A percentile compares a stretch with the other conserved stretches of the same genome.
phyloP scores from a whole-genome alignment of 2,113 vertebrate species.

The Pao palembangensis region DNA sequence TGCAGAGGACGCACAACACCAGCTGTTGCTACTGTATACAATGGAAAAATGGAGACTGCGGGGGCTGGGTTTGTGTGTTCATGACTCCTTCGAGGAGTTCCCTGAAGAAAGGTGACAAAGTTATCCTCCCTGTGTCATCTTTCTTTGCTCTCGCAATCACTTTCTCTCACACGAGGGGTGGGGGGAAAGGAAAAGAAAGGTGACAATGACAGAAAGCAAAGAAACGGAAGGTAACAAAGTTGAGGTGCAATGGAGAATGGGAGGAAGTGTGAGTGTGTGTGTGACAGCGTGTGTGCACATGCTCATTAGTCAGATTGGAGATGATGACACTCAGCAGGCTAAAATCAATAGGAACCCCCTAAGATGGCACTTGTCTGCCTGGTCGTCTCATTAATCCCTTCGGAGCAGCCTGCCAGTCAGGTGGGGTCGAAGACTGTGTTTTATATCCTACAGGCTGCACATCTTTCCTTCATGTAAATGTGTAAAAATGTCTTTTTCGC shows the following conservation, averaged over 20 bases:
- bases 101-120: constrained; percentile 1
- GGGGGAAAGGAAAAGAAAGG: background rate
- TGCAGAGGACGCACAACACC: constrained; percentile 20
- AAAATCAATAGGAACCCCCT: constrained; percentile 51
- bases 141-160: constrained; percentile 4
- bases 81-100: background rate
- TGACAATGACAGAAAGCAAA: background rate
- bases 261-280: background rate
- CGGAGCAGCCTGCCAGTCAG: constrained; percentile 16
- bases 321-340: constrained; percentile 60
- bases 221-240: background rate
- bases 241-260: background rate
- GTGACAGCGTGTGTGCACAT: constrained; percentile 18
- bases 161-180: background rate
- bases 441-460: too few species aligned
- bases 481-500: background rate
- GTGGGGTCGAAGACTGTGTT: background rate
- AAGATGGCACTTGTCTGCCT: constrained; percentile 37
- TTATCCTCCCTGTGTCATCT: background rate
- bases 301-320: constrained; percentile 55
- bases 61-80: background rate
- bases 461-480: background rate
- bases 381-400: constrained; percentile 35
- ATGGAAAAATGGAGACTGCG: background rate
- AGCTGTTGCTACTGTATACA: constrained; percentile 18